phyloP scores from a whole-genome alignment of 2,113 vertebrate species.

The Podiceps cristatus region DNA sequence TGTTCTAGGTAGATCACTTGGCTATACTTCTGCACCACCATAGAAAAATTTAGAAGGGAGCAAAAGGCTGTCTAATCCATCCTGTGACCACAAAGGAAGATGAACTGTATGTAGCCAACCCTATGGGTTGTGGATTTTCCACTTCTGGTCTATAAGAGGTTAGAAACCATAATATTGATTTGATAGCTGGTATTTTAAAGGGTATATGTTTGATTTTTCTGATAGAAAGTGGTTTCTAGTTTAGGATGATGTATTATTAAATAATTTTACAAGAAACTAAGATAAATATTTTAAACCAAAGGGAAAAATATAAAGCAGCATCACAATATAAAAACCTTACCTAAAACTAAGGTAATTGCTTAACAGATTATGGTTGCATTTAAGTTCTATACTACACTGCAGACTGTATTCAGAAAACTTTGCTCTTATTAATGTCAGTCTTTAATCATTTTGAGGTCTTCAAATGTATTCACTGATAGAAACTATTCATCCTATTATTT shows the following conservation, averaged over 20 bases:
- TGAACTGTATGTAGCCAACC: not conserved
- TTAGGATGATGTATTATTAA: not conserved
- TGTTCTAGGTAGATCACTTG: not conserved
- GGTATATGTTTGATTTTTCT: not conserved
- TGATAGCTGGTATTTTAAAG: not conserved
- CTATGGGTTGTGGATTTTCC: rapidly evolving
- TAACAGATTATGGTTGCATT: not conserved
- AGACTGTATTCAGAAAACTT: not conserved
- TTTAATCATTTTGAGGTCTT: not conserved
- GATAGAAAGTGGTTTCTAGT: not conserved
- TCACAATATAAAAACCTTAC: not conserved
- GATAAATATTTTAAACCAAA: not conserved
- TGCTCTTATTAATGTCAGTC: not conserved
- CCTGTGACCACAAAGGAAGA: not conserved
- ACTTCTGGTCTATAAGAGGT: not conserved
- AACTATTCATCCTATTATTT: not conserved
- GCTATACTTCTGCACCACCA: not conserved
- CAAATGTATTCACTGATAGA: not conserved
- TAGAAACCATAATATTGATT: not conserved
- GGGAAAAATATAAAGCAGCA: not conserved
- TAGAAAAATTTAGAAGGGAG: not conserved
- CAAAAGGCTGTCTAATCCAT: not conserved
- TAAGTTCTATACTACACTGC: not conserved
- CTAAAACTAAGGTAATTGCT: not conserved
- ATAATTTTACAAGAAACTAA: not conserved